A percentile compares a stretch with the other conserved stretches of the same genome.
Conservation (phyloP, 2,797 vertebrate genomes). For the Sebastes kiyomatsui region DNA sequence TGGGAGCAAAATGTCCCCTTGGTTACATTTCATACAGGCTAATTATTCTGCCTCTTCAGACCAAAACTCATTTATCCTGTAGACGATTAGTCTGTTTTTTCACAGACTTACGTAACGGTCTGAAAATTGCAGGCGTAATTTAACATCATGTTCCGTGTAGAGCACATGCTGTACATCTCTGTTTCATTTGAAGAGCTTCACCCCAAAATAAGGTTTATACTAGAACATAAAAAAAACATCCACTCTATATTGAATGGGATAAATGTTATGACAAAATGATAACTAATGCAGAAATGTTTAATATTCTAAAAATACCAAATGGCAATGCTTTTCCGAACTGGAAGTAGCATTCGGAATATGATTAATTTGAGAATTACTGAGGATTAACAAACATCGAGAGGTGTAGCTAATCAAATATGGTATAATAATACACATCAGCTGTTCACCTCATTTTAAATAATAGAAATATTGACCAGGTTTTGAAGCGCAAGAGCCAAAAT, state of each 20-base stretch:
- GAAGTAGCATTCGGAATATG: not conserved
- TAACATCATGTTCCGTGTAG: constrained; percentile 17
- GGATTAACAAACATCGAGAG: not conserved
- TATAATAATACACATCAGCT: not conserved
- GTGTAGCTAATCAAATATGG: not conserved
- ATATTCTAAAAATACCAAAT: not conserved
- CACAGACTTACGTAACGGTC: constrained; percentile 48
- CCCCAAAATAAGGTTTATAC: not conserved
- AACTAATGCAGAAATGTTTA: not conserved
- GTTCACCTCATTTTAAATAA: not conserved
- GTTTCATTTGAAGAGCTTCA: not conserved
- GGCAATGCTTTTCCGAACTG: not conserved
- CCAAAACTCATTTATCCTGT: constrained; percentile 3
- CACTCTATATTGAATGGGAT: too few species aligned
- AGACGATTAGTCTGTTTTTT: constrained; percentile 30
- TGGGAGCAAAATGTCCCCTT: constrained; percentile 5
- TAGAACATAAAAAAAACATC: not conserved
- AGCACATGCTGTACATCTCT: not conserved
- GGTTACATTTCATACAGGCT: constrained; percentile 13
- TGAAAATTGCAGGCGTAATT: constrained; percentile 38
- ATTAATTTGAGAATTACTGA: not conserved
- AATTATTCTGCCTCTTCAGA: constrained; percentile 28
- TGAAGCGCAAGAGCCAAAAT: not conserved
- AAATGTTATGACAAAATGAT: not conserved
- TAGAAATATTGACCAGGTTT: not conserved